Evolutionary conservation across 2,888 invertebrate genomes (phyloP), one percentile per base, ranked within the genome.

Genomic region (Patella ulyssiponensis): DNA sequence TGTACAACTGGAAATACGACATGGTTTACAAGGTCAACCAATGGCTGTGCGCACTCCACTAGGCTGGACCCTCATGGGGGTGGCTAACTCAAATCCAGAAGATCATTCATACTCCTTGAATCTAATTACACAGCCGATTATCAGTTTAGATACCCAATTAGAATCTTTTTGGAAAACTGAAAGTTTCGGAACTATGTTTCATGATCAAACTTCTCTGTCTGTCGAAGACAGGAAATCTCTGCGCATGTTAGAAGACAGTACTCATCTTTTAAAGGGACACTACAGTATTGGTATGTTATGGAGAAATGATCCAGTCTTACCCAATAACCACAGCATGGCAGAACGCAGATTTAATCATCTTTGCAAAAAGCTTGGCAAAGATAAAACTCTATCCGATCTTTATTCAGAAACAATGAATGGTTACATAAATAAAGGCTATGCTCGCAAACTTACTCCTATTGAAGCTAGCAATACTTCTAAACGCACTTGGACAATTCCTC

Each of bases 341-440:
- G 15, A 17, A 12, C 33, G 73, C 56, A 73, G 73, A 54, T 27
- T 73, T 52, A 54, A 54, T 15, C n/a, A 17, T 53, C 20, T 56
- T 23, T 52, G n/a, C 56, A 56, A 27, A 56, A 33, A 17, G 20
- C 51, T 73, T 12, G 56, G 33, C 56, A 54, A 53, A 23, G 73
- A 53, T 54, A 54, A 27, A 17, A 23, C 52, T 20, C 33, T 54
- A 17, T 23, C 54, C 12, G 27, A 27, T 11, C 52, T 73, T n/a
- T 27, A 54, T 73, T 17, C 27, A n/a, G 20, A 73, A 54, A 73
- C 73, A 11, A n/a, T 73, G 56, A 73, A 73, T 54, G 56, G 73
- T 17, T 73, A 73, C 20, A 73, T 73, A 27, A 27, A 20, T 23
- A 73, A 73, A 23, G 73, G 73, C 17, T 56, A 73, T 20, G 73